Percentiles rank a stretch among this genome's conserved stretches.
Evolutionary conservation across 2,888 invertebrate genomes (phyloP).

Genomic region (Nebria brevicollis): DNA sequence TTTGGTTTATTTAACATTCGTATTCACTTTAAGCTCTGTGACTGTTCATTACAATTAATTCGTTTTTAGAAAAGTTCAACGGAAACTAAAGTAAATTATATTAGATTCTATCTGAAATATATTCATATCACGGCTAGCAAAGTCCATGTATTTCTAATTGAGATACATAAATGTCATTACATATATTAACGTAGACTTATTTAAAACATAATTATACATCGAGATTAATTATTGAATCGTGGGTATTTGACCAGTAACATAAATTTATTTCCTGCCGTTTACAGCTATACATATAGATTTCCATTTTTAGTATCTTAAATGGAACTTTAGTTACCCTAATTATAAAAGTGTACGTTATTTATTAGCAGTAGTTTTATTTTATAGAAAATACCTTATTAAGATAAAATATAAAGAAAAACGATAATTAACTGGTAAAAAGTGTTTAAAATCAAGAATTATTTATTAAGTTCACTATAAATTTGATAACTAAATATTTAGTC

Average conservation of each 20-base stretch:
- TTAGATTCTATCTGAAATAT: not conserved
- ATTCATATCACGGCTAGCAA: not conserved
- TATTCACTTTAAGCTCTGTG: not conserved
- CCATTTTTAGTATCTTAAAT: too few species aligned
- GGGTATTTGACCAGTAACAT: not conserved
- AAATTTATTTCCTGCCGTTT: not conserved
- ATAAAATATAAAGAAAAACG: too few species aligned
- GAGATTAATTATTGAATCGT: not conserved
- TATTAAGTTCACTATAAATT: too few species aligned
- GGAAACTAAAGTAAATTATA: not conserved
- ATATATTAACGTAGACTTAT: not conserved
- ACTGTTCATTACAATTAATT: not conserved
- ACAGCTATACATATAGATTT: not conserved
- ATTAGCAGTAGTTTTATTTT: too few species aligned
- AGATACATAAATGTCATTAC: not conserved
- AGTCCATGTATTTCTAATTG: not conserved
- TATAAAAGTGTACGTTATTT: too few species aligned
- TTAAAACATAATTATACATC: not conserved
- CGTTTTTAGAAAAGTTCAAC: not conserved
- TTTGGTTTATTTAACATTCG: too few species aligned
- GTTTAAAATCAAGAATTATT: too few species aligned
- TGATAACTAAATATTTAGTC: too few species aligned
- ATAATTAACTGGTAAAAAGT: too few species aligned
- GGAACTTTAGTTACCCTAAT: too few species aligned
- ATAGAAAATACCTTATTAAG: too few species aligned